Evolutionary conservation across 2,888 invertebrate genomes (phyloP).

Genomic region (Parochlus steinenii): DNA sequence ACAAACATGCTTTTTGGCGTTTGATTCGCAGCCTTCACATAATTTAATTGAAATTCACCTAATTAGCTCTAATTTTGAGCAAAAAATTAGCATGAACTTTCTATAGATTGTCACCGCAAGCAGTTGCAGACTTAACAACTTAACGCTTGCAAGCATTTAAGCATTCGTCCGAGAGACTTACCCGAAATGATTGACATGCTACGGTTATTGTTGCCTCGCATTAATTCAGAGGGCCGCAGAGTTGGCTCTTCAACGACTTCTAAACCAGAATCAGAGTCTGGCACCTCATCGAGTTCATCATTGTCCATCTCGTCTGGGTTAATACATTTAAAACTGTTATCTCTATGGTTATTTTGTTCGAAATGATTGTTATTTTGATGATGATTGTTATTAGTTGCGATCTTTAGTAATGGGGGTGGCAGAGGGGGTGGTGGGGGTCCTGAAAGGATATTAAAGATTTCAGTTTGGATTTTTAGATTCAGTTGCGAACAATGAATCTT

Average conservation of each 20-base stretch:
- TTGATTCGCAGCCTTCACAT: too few relatives aligned
- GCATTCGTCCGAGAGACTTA: slow-evolving; percentile 24
- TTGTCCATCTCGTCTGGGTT: slow-evolving; percentile 1
- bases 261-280: slow-evolving; percentile 31
- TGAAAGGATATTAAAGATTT: too few relatives aligned
- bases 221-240: slow-evolving; percentile 45
- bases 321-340: slow-evolving; percentile 14
- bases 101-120: too few relatives aligned
- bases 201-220: slow-evolving; percentile 37
- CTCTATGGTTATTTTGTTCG: slow-evolving; percentile 1
- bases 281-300: slow-evolving; percentile 10
- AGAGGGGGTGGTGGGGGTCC: slow-evolving; percentile 57
- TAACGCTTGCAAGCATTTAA: too few relatives aligned
- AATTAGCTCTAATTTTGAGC: too few relatives aligned
- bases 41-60: too few relatives aligned
- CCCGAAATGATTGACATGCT: slow-evolving; percentile 38
- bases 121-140: too few relatives aligned
- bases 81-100: too few relatives aligned
- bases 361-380: slow-evolving; percentile 15
- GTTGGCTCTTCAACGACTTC: slow-evolving; percentile 52
- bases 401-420: slow-evolving; percentile 25
- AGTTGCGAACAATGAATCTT: too few relatives aligned
- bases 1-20: too few relatives aligned
- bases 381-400: slow-evolving; percentile 14
- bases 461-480: too few relatives aligned